Percentiles rank a stretch among this genome's conserved stretches.
phyloP scores from a whole-genome alignment of 2,797 vertebrate species.

The Liasis olivaceus region DNA sequence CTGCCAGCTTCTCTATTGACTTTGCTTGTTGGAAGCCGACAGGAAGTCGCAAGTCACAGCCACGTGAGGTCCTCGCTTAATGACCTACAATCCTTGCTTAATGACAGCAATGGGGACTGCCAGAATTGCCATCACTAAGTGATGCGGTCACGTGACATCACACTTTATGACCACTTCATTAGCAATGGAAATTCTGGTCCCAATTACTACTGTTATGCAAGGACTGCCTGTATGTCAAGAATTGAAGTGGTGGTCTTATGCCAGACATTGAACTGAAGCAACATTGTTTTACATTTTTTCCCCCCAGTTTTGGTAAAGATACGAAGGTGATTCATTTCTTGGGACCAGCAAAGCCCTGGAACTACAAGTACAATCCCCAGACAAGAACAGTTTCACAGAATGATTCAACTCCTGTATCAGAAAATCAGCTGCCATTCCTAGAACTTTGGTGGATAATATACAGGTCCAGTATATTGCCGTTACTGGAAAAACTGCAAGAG shows the following conservation, averaged over 20 bases:
- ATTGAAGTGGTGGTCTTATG: neutral
- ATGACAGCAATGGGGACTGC: no score
- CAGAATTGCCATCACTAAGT: no score
- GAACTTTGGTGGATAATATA: constrained; percentile 84
- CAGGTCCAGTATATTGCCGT: constrained; percentile 53
- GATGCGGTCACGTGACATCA: no score
- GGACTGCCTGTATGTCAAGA: no score
- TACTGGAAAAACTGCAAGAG: constrained; percentile 53
- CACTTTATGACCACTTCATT: no score
- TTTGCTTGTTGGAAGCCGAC: no score
- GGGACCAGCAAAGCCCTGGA: constrained; percentile 83
- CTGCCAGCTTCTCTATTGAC: no score
- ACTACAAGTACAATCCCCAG: constrained; percentile 66
- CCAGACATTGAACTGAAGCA: neutral
- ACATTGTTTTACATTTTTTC: constrained; percentile 1
- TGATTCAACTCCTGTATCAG: constrained; percentile 32
- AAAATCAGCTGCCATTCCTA: constrained; percentile 69
- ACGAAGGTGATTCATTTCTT: constrained; percentile 86
- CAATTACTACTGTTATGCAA: no score
- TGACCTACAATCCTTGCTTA: no score
- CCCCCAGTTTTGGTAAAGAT: constrained; percentile 77
- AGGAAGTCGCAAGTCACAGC: no score
- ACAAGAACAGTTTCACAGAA: constrained; percentile 57
- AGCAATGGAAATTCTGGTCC: no score
- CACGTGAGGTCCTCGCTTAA: no score